Evolutionary conservation across 2,888 invertebrate species (phyloP), one percentile per base, ranked within the genome.

Genomic region (Rhaphigaster nebulosa): DNA sequence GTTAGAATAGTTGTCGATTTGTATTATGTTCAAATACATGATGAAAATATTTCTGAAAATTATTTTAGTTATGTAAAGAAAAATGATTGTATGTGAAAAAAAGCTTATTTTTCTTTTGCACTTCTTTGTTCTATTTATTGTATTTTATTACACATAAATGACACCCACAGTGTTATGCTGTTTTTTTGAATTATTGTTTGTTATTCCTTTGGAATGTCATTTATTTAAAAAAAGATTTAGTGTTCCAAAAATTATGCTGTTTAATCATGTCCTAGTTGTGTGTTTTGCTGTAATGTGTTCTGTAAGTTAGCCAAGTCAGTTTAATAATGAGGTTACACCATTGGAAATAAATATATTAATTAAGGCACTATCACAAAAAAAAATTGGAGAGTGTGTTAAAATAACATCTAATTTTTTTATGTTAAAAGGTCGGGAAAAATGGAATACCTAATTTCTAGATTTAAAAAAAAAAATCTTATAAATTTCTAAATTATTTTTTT

Each of bases 111-210:
- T 45, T 84, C 29, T 45, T 45, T 50, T 84, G 84, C 84, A 84
- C 84, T 84, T 84, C 84, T 84, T 84, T 84, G 13, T 84, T 45
- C 38, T 84, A 80, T 80, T 80, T 80, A 84, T 84, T 45, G 23
- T n/a, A 45, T 84, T 84, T 50, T 84, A 84, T 84, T 76, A 10
- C 38, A 38, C 20, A 76, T 76, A 38, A 38, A 38, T 34, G 34
- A 76, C 70, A 20, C 38, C 70, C 29, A 76, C 20, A 34, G 34
- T 76, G 18, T 76, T 38, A 8, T 20, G 65, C 29, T 65, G n/a
- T 60, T 26, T 52, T 56, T 60, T 54, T 15, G 6, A 34, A n/a
- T 29, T 29, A 18, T 15, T 70, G 70, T 70, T 34, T 18, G 15
- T 65, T n/a, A 76, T 76, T 29, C 8, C 38, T 76, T 18, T 34